phyloP scores from a whole-genome alignment of 2,888 invertebrate genomes.

The Cryptophagus acutangulus region DNA sequence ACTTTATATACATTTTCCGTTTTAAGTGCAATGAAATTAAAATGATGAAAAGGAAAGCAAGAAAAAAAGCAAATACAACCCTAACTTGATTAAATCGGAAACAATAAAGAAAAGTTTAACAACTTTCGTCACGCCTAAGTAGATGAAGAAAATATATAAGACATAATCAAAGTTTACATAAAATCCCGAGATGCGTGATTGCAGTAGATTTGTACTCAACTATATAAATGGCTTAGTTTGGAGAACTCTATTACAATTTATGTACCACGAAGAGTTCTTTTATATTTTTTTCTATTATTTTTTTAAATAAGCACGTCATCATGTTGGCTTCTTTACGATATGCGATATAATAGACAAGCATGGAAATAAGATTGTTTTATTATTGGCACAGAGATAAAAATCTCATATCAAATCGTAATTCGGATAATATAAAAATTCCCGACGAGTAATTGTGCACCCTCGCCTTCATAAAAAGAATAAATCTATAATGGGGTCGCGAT shows the following conservation, averaged over 20 bases:
- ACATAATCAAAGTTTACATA: conserved; percentile 20
- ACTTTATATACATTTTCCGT: conserved; percentile 22
- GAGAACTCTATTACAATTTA: conserved; percentile 9
- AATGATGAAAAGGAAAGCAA: conserved; percentile 14
- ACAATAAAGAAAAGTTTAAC: conserved; percentile 30
- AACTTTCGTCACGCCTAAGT: conserved; percentile 30
- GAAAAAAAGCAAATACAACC: conserved; percentile 16
- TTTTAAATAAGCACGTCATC: neutral
- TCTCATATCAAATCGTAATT: neutral
- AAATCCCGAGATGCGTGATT: conserved; percentile 12
- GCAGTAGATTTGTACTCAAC: conserved; percentile 2
- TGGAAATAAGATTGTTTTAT: neutral
- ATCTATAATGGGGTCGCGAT: neutral
- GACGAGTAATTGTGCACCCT: no score
- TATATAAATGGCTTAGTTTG: conserved; percentile 6
- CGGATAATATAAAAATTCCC: conserved; percentile 4
- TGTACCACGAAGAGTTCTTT: neutral
- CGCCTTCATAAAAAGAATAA: no score
- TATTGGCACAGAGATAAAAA: conserved; percentile 4
- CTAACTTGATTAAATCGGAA: conserved; percentile 31
- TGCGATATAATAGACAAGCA: neutral
- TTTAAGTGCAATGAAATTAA: conserved; percentile 23
- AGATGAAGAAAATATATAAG: conserved; percentile 20
- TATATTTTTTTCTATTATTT: conserved; percentile 1
- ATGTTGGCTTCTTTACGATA: conserved; percentile 3